These are phyloP conservation scores for Lineus longissimus DNA, from an alignment of 1,140 invertebrate genomes.

Conservation along the genomic window DNA sequence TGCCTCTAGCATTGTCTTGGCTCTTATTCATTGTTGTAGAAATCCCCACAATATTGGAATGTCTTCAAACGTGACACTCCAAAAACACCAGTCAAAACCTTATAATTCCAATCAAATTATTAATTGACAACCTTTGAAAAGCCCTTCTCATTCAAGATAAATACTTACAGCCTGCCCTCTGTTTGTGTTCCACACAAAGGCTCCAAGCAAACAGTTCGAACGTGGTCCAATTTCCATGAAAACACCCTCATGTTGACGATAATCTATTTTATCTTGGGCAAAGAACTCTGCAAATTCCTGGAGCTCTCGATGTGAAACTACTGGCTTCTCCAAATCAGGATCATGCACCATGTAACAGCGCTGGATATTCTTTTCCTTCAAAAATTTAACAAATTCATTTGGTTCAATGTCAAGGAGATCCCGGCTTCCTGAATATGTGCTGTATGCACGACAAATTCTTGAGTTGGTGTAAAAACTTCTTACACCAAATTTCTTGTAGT, in stretches of 20 bases:
- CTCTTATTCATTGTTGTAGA: no score
- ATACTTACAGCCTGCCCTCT: slow-evolving; percentile 34
- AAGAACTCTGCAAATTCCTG: not conserved
- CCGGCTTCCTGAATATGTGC: no score
- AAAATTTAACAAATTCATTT: not conserved
- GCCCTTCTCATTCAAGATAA: not conserved
- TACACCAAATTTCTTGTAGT: no score
- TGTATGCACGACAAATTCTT: no score
- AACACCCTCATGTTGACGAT: slow-evolving; percentile 8
- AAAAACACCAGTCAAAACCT: no score
- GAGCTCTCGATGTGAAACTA: not conserved
- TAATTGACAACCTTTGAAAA: no score
- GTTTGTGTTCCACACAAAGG: slow-evolving; percentile 29
- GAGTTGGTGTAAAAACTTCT: no score
- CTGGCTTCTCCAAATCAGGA: not conserved
- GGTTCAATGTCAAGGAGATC: not conserved
- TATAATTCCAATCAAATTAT: no score
- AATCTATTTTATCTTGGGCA: not conserved
- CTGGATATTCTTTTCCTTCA: not conserved
- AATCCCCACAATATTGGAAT: no score
- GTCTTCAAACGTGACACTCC: no score
- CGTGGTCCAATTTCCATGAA: slow-evolving; percentile 25
- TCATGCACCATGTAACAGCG: slow-evolving; percentile 6
- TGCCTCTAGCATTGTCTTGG: no score
- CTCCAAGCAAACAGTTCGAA: slow-evolving; percentile 21